phyloP scores from a whole-genome alignment of 2,888 invertebrate species.

The Lithodes maja region DNA sequence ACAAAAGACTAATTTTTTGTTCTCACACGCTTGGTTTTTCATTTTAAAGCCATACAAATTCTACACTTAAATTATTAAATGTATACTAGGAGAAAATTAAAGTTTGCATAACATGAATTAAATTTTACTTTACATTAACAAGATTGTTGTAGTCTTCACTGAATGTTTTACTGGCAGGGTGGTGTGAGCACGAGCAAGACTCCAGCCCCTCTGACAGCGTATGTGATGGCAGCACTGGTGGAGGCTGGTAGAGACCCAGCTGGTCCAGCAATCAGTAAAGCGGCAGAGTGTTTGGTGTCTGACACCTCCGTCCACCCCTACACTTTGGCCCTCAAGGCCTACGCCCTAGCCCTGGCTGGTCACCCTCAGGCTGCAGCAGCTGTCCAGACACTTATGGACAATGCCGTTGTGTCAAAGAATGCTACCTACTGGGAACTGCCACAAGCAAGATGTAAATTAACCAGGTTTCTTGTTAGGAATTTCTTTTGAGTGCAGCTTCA shows the following conservation, averaged over 20 bases:
- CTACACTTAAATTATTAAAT: no score
- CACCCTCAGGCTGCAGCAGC: slow-evolving; percentile 74
- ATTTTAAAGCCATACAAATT: no score
- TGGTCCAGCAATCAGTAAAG: slow-evolving; percentile 78
- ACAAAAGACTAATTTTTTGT: no score
- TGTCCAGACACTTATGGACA: background rate
- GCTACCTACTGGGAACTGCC: slow-evolving; percentile 76
- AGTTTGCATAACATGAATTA: no score
- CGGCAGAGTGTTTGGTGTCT: slow-evolving; percentile 74
- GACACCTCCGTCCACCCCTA: slow-evolving; percentile 74
- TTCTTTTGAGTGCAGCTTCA: no score
- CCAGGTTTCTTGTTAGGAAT: no score
- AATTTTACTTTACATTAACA: no score
- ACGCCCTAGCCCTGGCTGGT: slow-evolving; percentile 77
- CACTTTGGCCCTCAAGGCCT: slow-evolving; percentile 77
- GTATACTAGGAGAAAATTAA: no score
- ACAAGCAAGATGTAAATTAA: background rate
- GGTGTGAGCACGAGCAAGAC: slow-evolving; percentile 74
- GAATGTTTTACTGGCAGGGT: slow-evolving; percentile 67
- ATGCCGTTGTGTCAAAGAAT: slow-evolving; percentile 71
- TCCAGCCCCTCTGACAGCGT: slow-evolving; percentile 81
- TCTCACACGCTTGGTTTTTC: no score
- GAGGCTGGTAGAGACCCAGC: slow-evolving; percentile 78
- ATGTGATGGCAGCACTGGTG: slow-evolving; percentile 81
- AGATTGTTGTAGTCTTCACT: no score